phyloP scores from a whole-genome alignment of 2,797 vertebrate species.

The Catostomus latipinnis region DNA sequence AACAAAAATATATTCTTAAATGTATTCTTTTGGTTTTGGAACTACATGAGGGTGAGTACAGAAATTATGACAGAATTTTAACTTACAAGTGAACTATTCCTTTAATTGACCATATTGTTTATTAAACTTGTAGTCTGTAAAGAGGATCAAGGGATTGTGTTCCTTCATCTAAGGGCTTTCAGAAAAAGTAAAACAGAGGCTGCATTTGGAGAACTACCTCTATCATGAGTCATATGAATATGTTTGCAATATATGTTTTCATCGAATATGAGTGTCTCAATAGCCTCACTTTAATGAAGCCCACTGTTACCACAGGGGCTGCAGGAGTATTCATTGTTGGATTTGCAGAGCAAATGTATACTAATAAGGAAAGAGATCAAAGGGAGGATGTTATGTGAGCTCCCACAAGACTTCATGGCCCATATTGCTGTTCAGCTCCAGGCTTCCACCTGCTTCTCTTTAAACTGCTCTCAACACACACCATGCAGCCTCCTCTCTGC shows the following conservation, averaged over 20 bases:
- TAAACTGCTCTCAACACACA: constrained; percentile 1
- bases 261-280: constrained; percentile 13
- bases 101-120: too few relatives aligned
- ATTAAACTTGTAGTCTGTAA: too few relatives aligned
- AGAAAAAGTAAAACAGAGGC: background rate
- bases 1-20: too few relatives aligned
- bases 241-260: constrained; percentile 20
- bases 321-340: constrained; percentile 31
- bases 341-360: background rate
- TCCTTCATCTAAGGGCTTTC: background rate
- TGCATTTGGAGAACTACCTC: background rate
- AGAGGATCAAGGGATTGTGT: too few relatives aligned
- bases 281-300: constrained; percentile 21
- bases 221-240: background rate
- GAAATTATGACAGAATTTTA: too few relatives aligned
- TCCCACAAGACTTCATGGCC: constrained; percentile 47
- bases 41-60: too few relatives aligned
- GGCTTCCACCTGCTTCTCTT: constrained; percentile 40
- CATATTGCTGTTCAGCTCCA: constrained; percentile 43
- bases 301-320: constrained; percentile 16
- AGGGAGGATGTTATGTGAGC: constrained; percentile 38
- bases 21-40: too few relatives aligned
- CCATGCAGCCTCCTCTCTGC: background rate
- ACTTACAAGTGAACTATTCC: too few relatives aligned
- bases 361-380: constrained; percentile 52